Evolutionary conservation across 2,113 vertebrate genomes (phyloP).

Genomic region (Rhea pennata): DNA sequence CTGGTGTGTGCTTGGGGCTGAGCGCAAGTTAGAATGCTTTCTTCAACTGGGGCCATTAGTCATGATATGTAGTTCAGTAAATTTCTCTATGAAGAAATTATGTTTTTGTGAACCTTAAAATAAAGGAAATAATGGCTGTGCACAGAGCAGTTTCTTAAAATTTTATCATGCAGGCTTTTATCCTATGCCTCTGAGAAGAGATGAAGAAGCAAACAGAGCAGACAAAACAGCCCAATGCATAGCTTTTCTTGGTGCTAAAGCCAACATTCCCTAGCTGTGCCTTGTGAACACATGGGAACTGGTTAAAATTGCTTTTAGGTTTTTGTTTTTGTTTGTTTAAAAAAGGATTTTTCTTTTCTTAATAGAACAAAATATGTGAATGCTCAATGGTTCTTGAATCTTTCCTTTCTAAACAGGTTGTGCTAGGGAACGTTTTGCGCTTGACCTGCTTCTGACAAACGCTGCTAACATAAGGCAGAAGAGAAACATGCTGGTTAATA

Average conservation of each 20-base stretch:
- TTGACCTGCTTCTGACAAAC: neutral
- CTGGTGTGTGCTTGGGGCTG: neutral
- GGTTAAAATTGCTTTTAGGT: neutral
- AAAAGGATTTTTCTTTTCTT: too few relatives aligned
- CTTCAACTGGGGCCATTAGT: neutral
- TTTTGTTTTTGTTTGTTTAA: too few relatives aligned
- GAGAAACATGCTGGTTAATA: fast-evolving
- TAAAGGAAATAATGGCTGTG: neutral
- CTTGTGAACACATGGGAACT: neutral
- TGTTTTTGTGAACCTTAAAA: slow-evolving; percentile 40
- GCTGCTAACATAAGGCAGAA: neutral
- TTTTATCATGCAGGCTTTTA: neutral
- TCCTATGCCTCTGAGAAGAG: neutral
- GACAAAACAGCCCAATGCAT: neutral
- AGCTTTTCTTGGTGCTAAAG: neutral
- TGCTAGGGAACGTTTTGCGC: neutral
- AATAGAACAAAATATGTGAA: neutral
- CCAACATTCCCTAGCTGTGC: neutral
- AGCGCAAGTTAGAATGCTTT: neutral
- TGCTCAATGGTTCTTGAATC: neutral
- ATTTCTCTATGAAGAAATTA: neutral
- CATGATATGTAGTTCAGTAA: neutral
- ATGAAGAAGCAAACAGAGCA: neutral
- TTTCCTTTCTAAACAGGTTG: neutral
- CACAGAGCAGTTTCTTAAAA: neutral